These are phyloP conservation scores for Ypsolopha scabrella DNA, from an alignment of 2,888 invertebrate genomes.

Conservation along the genomic window DNA sequence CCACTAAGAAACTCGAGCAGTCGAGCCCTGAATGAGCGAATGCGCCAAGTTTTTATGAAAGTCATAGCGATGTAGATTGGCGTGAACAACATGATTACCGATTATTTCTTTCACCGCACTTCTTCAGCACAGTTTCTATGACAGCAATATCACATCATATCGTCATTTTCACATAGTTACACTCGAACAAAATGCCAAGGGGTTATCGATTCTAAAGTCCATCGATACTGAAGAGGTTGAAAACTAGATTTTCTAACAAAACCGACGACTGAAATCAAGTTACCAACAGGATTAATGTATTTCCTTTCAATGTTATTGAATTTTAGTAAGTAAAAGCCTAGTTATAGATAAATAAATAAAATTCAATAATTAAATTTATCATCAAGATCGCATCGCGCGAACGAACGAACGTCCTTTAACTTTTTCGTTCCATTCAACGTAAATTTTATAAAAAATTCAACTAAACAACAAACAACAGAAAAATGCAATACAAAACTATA, in stretches of 20 bases:
- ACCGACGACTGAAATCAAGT: not conserved
- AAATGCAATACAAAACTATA: too few species aligned
- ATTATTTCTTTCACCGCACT: not conserved
- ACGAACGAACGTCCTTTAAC: too few species aligned
- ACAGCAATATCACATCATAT: not conserved
- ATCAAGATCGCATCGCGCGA: too few species aligned
- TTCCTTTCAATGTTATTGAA: too few species aligned
- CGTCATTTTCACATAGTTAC: not conserved
- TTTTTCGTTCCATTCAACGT: too few species aligned
- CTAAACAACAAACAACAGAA: too few species aligned
- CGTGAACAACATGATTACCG: constrained; percentile 76
- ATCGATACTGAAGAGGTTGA: constrained; percentile 17
- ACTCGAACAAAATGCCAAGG: constrained; percentile 13
- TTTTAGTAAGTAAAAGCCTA: too few species aligned
- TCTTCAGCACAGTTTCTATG: constrained; percentile 9
- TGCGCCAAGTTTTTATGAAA: constrained; percentile 83
- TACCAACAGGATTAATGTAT: not conserved
- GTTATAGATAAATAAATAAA: too few species aligned
- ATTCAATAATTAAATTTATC: not conserved
- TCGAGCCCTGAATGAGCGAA: constrained; percentile 77
- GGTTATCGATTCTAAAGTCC: constrained; percentile 63
- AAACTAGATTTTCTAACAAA: not conserved
- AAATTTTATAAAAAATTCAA: too few species aligned
- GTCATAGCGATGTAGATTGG: constrained; percentile 88
- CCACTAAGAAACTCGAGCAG: constrained; percentile 72